phyloP scores from a whole-genome alignment of 2,113 vertebrate genomes.

The Porphyrio hochstetteri region DNA sequence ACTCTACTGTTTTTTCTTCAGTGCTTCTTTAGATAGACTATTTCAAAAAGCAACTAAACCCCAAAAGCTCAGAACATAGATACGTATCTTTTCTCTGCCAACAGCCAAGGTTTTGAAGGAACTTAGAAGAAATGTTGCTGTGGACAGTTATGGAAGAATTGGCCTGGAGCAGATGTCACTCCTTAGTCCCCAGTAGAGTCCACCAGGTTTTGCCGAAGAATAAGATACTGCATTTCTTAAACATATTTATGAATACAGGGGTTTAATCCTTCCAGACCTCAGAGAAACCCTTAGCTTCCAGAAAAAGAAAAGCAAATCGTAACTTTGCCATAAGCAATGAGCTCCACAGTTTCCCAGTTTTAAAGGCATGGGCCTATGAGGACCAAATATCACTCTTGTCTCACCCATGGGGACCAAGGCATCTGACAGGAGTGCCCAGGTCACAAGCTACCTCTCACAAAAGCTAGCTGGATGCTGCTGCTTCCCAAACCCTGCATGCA shows the following conservation, averaged over 20 bases:
- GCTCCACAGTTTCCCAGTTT: neutral
- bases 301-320: neutral
- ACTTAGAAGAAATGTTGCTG: neutral
- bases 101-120: neutral
- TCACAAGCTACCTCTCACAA: neutral
- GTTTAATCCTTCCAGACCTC: neutral
- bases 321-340: neutral
- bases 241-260: neutral
- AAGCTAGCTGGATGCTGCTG: neutral
- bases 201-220: neutral
- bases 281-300: neutral
- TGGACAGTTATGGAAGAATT: neutral
- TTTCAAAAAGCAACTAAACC: neutral
- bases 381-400: neutral
- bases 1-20: neutral
- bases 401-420: no score
- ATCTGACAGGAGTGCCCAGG: neutral
- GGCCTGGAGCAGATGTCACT: accelerated
- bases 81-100: neutral
- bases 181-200: neutral
- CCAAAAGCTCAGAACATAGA: neutral
- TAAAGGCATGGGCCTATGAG: neutral
- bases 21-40: neutral
- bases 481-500: neutral
- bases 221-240: neutral